Conservation (phyloP, 92 coral and sea anemone species). For the Heliopora coerulea region DNA sequence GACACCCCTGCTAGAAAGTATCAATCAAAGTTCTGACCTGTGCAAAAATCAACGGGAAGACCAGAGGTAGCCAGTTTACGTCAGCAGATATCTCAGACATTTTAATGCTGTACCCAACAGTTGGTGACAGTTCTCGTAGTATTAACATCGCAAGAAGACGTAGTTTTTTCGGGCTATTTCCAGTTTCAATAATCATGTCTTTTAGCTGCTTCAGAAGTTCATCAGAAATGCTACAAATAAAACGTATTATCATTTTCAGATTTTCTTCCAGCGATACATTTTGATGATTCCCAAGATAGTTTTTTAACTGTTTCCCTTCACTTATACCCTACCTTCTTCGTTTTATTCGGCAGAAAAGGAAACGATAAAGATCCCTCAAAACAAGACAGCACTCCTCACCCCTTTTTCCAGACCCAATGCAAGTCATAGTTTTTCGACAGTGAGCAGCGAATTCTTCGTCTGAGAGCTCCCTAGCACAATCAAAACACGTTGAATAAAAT, state of each 20-base stretch:
- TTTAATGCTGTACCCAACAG: constrained; percentile 63
- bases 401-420: constrained; percentile 20
- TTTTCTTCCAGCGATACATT: too few relatives aligned
- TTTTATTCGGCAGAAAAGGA: neutral
- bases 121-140: constrained; percentile 76
- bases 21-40: constrained; percentile 53
- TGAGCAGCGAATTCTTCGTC: constrained; percentile 31
- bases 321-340: constrained; percentile 31
- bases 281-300: too few relatives aligned
- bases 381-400: constrained; percentile 9
- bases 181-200: constrained; percentile 77
- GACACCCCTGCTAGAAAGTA: neutral
- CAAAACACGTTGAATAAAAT: neutral
- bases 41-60: constrained; percentile 76
- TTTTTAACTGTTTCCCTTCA: too few relatives aligned
- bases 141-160: constrained; percentile 76
- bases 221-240: constrained; percentile 53
- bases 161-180: constrained; percentile 76
- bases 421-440: neutral
- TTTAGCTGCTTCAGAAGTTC: constrained; percentile 76
- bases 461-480: constrained; percentile 7
- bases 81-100: constrained; percentile 82
- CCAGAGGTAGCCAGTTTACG: constrained; percentile 69
- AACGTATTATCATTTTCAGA: too few relatives aligned
- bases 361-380: constrained; percentile 37